Percentiles rank a stretch among this genome's conserved stretches.
These are phyloP conservation scores for Meteorus colon DNA, from an alignment of 2,888 invertebrate genomes.

Conservation along the genomic window DNA sequence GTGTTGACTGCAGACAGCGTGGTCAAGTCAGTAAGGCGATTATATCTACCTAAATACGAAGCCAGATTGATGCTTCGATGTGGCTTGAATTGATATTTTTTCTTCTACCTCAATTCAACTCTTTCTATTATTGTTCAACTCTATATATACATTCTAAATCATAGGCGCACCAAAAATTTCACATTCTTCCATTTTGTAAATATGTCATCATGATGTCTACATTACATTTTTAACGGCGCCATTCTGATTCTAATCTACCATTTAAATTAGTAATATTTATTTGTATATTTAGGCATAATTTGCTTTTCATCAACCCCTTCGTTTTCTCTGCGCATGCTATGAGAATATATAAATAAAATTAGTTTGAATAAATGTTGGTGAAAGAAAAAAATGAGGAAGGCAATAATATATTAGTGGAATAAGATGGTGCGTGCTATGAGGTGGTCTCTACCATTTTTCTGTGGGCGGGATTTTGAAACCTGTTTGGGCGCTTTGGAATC, in stretches of 20 bases:
- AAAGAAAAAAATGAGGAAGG: neutral
- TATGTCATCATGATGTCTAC: no score
- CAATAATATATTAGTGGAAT: constrained; percentile 34
- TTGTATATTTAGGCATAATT: no score
- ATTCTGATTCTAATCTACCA: no score
- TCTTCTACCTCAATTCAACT: neutral
- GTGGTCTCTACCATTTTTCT: constrained; percentile 65
- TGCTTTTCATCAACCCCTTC: no score
- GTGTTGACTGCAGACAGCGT: constrained; percentile 60
- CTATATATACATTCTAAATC: neutral
- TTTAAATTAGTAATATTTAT: no score
- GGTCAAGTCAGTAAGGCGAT: constrained; percentile 70
- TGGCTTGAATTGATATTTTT: constrained; percentile 68
- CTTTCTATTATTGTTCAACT: neutral
- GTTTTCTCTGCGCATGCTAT: no score
- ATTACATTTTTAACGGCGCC: no score
- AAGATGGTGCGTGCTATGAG: constrained; percentile 45
- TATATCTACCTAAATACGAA: constrained; percentile 73
- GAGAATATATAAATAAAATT: no score
- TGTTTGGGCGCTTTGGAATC: constrained; percentile 72
- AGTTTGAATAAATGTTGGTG: constrained; percentile 23
- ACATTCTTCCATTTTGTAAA: no score
- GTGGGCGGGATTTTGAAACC: constrained; percentile 73
- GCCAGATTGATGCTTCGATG: constrained; percentile 67
- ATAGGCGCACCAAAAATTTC: no score